Evolutionary conservation across 2,888 invertebrate genomes (phyloP).

Genomic region (Mesorhabditis spiculigera): DNA sequence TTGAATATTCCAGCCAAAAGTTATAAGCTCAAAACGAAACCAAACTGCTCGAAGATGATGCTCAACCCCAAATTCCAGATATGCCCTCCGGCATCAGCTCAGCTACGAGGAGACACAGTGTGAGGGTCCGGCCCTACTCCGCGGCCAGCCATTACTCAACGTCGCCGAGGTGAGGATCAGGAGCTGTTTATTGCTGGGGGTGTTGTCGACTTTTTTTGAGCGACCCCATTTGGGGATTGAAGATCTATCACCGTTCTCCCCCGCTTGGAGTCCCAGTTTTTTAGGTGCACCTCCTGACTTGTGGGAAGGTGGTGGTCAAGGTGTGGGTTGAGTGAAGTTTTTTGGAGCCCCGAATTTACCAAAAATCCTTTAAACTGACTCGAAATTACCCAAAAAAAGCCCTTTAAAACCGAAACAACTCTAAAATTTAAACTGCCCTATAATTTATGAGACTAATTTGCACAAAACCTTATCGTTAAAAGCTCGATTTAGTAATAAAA

Average conservation of each 20-base stretch:
- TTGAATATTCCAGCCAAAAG: no score
- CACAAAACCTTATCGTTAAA: no score
- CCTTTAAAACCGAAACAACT: no score
- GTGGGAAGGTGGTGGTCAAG: background rate
- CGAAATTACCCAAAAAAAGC: background rate
- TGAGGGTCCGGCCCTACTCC: constrained; percentile 39
- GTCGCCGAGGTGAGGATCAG: constrained; percentile 26
- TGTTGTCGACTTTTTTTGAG: background rate
- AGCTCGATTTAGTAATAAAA: no score
- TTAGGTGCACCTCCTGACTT: background rate
- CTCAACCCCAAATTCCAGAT: constrained; percentile 13
- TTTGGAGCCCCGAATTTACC: no score
- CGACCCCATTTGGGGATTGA: background rate
- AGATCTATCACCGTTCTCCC: background rate
- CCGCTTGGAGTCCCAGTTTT: background rate
- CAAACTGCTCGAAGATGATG: no score
- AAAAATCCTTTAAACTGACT: background rate
- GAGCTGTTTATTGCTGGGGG: background rate
- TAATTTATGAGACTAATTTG: no score
- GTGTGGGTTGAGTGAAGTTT: no score
- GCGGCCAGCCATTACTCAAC: constrained; percentile 37
- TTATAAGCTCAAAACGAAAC: no score
- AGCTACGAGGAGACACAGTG: constrained; percentile 49
- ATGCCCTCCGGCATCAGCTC: constrained; percentile 41
- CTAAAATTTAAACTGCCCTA: no score